phyloP scores from a whole-genome alignment of 2,113 vertebrate genomes.

The Electrona antarctica region DNA sequence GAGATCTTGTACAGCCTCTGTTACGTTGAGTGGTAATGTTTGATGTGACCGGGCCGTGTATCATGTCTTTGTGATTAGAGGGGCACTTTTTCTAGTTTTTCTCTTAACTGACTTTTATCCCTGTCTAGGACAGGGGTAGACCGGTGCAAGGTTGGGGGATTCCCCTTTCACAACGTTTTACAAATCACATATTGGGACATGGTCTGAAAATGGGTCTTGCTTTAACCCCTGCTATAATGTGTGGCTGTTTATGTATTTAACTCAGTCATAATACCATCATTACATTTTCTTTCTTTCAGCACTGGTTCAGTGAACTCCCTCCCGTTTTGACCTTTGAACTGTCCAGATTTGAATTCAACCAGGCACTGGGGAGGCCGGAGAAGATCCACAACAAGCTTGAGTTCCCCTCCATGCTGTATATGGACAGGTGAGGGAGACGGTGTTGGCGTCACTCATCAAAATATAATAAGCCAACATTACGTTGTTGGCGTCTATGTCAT shows the following conservation, averaged over 20 bases:
- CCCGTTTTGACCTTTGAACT: slow-evolving; percentile 97
- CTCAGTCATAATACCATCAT: background rate
- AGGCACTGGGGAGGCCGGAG: slow-evolving; percentile 96
- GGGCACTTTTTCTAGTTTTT: too few relatives aligned
- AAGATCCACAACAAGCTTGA: slow-evolving; percentile 99
- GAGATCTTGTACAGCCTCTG: too few relatives aligned
- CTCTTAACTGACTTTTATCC: too few relatives aligned
- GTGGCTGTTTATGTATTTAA: background rate
- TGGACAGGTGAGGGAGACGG: slow-evolving; percentile 87
- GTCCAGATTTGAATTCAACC: slow-evolving; percentile 98
- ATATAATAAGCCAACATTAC: background rate
- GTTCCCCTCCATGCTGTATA: slow-evolving; percentile 95
- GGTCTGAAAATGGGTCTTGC: too few relatives aligned
- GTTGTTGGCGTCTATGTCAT: too few relatives aligned
- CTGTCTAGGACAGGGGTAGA: too few relatives aligned
- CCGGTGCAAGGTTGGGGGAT: too few relatives aligned
- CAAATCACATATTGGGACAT: too few relatives aligned
- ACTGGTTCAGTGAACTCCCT: slow-evolving; percentile 98
- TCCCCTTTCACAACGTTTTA: too few relatives aligned
- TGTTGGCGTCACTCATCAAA: background rate
- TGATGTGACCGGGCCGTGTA: too few relatives aligned
- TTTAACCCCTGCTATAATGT: background rate
- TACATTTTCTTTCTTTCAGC: slow-evolving; percentile 73
- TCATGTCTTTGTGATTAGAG: too few relatives aligned
- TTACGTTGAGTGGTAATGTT: too few relatives aligned